Base-by-base conservation (phyloP, 2,888 invertebrate species). In the Celastrina argiolus region DNA sequence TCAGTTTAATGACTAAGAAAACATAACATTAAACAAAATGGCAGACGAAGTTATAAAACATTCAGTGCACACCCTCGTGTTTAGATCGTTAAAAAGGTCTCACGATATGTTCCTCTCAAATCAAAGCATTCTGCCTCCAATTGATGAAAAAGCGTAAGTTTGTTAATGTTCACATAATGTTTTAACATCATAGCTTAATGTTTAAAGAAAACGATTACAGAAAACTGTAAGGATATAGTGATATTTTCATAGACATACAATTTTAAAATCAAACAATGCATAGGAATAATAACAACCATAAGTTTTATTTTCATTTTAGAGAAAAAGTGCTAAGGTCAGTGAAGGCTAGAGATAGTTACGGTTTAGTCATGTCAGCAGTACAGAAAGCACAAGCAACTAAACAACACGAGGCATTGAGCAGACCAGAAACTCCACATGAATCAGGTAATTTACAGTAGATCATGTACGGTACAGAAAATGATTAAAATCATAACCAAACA, bases 81-180 rank as follows among this genome's bases (percentile, higher is more conserved):
- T 99, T 83, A 94, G 99, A 73, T 99, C 99, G 7, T 85, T 99
- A 72, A 99, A 99, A 85, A 92, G 99, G 78, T 98, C 98, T 0
- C 99, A 99, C 83, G 99, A 99, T 85, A 96, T 99, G 96, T 99
- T 99, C 84, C 91, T 98, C 61, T 94, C 96, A 14, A 98, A 98
- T 82, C 98, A 98, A 81, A 95, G 96, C 28, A 88, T 94, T 70
- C 87, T 98, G 66, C 98, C 98, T 4, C 94, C 96, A 64, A 92
- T 95, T 56, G 97, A 98, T 83, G 95, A 96, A 66, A 93, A 93
- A 81, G 94, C 97, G 97, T 97, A 92, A 93, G 94, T 92, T 71
- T 34, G 12, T 61, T 51, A 28, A 18, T 26, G 31, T 28, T 31
- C 63, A 41, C 42, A 56, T 4, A 58, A 42, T 14, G 8, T 45